Base-by-base conservation (phyloP, 2,797 vertebrate genomes). In the Mus spretus region DNA sequence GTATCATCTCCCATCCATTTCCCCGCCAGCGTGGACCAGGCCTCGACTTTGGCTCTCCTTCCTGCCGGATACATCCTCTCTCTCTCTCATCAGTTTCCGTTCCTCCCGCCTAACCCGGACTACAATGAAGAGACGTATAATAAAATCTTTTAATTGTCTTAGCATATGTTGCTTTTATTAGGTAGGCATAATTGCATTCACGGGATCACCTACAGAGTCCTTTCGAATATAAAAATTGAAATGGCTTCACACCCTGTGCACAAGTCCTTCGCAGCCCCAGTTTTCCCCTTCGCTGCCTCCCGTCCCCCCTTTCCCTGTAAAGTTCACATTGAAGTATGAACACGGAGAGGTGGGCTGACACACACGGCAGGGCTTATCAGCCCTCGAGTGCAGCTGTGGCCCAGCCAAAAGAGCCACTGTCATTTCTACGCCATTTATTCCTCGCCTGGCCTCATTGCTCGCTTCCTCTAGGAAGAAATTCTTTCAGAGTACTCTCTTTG, bases 91-190 rank as follows among this genome's bases (percentile, higher is more conserved):
- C 96, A 77, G 90, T 93, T 95, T 98, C 97, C 88, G 81, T 96
- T 96, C 90, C 97, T 96, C 86, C 98, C 96, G 91, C 98, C 97
- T 99, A 98, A 99, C 98, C 98, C 99, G 98, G 98, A 98, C 99
- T 99, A 99, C 99, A 99, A 99, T 99, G 99, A 99, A 99, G 99
- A 99, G 99, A 99, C 98, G 98, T 99, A 99, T 99, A 99, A 99
- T 99, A 99, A 99, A 99, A 99, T 99, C 98, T 99, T 99, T 99
- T 99, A 99, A 99, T 99, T 99, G 99, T 99, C 99, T 99, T 99
- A 99, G 99, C 99, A 99, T 99, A 99, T 99, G 99, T 99, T 99
- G 99, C 99, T 99, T 99, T 99, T 99, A 99, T 99, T 99, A 99
- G 99, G 99, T 99, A 99, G 99, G 99, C 99, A 99, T 99, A 99